phyloP scores from a whole-genome alignment of 2,888 invertebrate genomes.

The Lissocephala sabroskyi region DNA sequence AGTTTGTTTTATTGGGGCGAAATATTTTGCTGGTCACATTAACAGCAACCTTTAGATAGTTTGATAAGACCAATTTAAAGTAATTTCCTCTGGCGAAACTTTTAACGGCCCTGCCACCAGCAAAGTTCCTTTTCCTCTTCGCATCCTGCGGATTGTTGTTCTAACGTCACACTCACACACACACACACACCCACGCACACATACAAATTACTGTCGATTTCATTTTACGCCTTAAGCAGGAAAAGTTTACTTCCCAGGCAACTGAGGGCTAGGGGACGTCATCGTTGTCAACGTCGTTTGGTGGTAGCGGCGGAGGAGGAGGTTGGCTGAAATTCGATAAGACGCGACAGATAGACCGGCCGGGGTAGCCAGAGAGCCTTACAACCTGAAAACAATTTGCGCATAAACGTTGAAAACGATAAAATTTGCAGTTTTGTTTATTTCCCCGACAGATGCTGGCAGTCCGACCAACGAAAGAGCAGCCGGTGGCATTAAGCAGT shows the following conservation, averaged over 20 bases:
- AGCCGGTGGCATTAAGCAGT: slow-evolving; percentile 17
- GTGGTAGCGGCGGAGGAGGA: slow-evolving; percentile 11
- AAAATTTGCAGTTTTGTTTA: slow-evolving; percentile 67
- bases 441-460: slow-evolving; percentile 59
- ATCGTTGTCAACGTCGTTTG: slow-evolving; percentile 25
- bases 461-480: slow-evolving; percentile 3
- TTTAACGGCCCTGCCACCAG: slow-evolving; percentile 12
- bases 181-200: slow-evolving; percentile 3
- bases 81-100: slow-evolving; percentile 45
- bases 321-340: slow-evolving; percentile 51
- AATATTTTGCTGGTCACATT: slow-evolving; percentile 37
- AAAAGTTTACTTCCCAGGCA: slow-evolving; percentile 44
- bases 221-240: slow-evolving; percentile 59
- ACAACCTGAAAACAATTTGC: slow-evolving; percentile 65
- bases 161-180: too few species aligned
- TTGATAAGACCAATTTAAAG: slow-evolving; percentile 56
- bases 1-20: slow-evolving; percentile 48
- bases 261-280: slow-evolving; percentile 30
- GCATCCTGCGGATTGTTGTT: slow-evolving; percentile 59
- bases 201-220: slow-evolving; percentile 58
- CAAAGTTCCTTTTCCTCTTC: too few species aligned
- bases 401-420: slow-evolving; percentile 62
- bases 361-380: slow-evolving; percentile 23
- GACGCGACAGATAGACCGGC: slow-evolving; percentile 27
- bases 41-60: slow-evolving; percentile 40